phyloP scores from a whole-genome alignment of 2,797 vertebrate species.

The Alcedo atthis region DNA sequence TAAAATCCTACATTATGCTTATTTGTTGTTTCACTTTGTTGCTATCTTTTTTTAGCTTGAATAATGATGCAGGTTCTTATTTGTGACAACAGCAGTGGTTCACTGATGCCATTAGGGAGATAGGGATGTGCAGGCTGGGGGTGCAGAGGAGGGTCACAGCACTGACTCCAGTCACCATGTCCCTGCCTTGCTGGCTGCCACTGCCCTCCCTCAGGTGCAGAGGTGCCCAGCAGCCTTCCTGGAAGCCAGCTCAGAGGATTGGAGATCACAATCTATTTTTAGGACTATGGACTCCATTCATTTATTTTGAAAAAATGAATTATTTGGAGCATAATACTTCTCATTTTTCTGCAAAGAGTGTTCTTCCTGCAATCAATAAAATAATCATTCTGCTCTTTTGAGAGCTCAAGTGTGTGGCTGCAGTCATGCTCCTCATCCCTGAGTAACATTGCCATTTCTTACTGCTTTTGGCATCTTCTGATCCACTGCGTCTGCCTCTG shows the following conservation, averaged over 20 bases:
- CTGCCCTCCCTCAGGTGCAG: background rate
- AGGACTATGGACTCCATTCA: conserved; percentile 27
- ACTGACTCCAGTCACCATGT: background rate
- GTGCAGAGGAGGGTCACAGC: accelerated
- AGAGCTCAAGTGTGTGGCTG: background rate
- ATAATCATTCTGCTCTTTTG: background rate
- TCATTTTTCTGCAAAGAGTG: conserved; percentile 12
- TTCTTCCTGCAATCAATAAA: background rate
- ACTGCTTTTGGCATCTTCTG: background rate
- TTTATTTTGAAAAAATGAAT: background rate
- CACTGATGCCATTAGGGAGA: background rate
- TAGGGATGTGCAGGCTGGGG: background rate
- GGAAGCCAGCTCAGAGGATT: background rate
- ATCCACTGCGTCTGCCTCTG: background rate
- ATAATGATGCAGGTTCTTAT: background rate
- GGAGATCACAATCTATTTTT: conserved; percentile 10
- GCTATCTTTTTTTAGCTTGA: background rate
- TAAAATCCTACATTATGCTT: background rate
- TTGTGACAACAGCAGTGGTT: background rate
- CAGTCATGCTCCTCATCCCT: background rate
- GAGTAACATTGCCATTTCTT: background rate
- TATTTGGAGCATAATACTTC: background rate
- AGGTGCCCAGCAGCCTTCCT: background rate
- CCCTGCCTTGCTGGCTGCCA: background rate
- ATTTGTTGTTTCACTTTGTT: background rate